These are phyloP conservation scores for Scrobipalpa atriplicella DNA, from an alignment of 2,888 invertebrate genomes.

Conservation along the genomic window DNA sequence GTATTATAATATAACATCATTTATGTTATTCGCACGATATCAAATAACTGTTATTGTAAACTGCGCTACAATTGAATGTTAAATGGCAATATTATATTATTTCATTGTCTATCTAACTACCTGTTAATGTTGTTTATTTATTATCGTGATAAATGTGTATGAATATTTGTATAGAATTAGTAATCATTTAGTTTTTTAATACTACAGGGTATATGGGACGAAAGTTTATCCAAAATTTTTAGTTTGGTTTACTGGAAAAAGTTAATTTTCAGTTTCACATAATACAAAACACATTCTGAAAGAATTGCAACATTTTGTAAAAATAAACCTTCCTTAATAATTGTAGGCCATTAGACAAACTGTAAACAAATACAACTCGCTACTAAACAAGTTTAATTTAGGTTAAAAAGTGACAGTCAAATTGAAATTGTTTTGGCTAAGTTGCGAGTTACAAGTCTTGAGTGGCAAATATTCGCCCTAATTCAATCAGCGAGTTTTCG, in stretches of 20 bases:
- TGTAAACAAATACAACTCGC: neutral
- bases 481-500: conserved; percentile 23
- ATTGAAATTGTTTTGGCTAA: neutral
- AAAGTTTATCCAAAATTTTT: no score
- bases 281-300: no score
- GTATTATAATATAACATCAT: neutral
- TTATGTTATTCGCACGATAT: conserved; percentile 41
- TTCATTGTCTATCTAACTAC: neutral
- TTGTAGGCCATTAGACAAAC: no score
- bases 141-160: no score
- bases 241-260: no score
- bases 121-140: neutral
- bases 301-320: no score
- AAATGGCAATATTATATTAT: neutral
- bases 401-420: neutral
- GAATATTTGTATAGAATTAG: no score
- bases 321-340: no score
- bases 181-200: no score
- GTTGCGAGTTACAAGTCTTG: neutral
- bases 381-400: neutral
- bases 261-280: no score
- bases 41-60: conserved; percentile 40
- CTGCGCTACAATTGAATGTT: conserved; percentile 21
- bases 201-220: no score
- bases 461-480: neutral